phyloP scores from a whole-genome alignment of 1,140 invertebrate species.

The Homalodisca vitripennis region DNA sequence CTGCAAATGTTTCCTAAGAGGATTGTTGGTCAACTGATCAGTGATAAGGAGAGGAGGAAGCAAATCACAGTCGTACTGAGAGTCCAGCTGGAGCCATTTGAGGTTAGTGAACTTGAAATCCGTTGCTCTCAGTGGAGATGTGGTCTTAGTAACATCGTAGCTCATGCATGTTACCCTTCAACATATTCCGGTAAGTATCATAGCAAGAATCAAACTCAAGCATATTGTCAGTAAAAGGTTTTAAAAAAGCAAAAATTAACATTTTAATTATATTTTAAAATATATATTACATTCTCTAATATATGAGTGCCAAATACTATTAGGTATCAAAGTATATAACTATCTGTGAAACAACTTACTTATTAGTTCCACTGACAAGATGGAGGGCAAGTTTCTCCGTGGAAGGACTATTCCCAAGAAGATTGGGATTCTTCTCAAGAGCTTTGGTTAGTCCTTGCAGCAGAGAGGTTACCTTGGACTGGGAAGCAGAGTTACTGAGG shows the following conservation, averaged over 20 bases:
- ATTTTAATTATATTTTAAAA: no score
- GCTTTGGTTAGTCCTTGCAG: constrained; percentile 56
- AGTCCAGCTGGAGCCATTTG: constrained; percentile 69
- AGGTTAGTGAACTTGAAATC: constrained; percentile 66
- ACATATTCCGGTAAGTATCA: no score
- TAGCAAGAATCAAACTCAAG: no score
- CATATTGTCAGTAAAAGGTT: no score
- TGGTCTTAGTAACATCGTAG: constrained; percentile 41
- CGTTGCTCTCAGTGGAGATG: constrained; percentile 52
- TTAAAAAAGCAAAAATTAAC: no score
- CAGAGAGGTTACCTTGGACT: constrained; percentile 55
- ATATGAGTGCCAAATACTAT: no score
- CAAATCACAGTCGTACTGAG: constrained; percentile 65
- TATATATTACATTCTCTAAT: no score
- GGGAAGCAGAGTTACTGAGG: constrained; percentile 52
- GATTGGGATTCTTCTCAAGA: constrained; percentile 54
- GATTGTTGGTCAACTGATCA: constrained; percentile 55
- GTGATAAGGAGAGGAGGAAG: constrained; percentile 56
- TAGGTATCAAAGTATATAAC: no score
- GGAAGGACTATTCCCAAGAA: constrained; percentile 53
- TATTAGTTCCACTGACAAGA: constrained; percentile 52
- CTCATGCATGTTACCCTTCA: constrained; percentile 48
- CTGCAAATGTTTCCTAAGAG: constrained; percentile 64
- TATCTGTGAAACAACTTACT: no score
- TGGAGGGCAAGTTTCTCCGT: constrained; percentile 54